phyloP scores from a whole-genome alignment of 2,797 vertebrate genomes.

The Fratercula arctica region DNA sequence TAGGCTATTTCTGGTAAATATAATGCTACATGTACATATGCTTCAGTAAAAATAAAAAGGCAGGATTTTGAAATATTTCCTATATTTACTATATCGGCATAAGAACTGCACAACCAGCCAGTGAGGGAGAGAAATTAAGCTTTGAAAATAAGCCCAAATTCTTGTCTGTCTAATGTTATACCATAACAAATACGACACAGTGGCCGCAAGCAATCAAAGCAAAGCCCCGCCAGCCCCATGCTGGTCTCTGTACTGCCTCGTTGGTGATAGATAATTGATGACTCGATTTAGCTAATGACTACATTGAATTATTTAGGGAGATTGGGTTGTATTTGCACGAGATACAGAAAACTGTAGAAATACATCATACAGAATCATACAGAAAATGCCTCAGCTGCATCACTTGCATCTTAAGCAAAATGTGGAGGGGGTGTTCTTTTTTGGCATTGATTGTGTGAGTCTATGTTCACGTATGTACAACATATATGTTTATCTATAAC shows the following conservation, averaged over 20 bases:
- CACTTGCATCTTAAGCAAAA: background rate
- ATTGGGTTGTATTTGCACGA: background rate
- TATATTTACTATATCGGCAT: background rate
- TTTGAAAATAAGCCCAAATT: background rate
- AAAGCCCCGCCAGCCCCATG: background rate
- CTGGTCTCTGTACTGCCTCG: background rate
- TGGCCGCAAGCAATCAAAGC: background rate
- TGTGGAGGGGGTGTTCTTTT: background rate
- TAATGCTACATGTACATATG: background rate
- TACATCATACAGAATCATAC: background rate
- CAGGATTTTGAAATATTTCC: background rate
- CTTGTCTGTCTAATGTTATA: background rate
- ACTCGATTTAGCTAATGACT: background rate
- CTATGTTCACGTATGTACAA: background rate
- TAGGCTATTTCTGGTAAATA: background rate
- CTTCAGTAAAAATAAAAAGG: background rate
- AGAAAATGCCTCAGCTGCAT: background rate
- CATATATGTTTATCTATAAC: too few species aligned
- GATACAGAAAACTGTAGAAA: background rate
- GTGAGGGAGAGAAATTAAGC: background rate
- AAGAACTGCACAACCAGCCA: background rate
- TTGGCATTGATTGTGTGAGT: background rate
- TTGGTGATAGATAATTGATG: background rate
- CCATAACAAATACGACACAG: background rate
- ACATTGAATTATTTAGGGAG: background rate